These are phyloP conservation scores for Abrostola triplasia DNA, from an alignment of 2,888 invertebrate species.

Conservation along the genomic window DNA sequence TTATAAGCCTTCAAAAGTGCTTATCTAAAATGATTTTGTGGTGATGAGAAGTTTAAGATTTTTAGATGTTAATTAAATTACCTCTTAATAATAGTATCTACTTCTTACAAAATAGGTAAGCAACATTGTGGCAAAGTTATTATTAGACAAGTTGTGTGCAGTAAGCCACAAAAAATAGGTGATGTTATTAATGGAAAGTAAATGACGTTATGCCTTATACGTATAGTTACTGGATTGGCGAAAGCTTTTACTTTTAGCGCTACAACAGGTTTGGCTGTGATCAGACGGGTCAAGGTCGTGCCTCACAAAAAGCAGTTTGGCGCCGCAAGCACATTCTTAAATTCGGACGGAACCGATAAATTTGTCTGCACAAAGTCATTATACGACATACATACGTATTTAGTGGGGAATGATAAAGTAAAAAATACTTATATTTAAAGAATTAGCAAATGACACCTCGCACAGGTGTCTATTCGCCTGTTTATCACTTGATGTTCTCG, in stretches of 20 bases:
- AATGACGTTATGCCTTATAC: constrained; percentile 21
- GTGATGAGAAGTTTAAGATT: too few species aligned
- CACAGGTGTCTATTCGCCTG: constrained; percentile 66
- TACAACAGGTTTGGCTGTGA: constrained; percentile 77
- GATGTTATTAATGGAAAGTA: constrained; percentile 20
- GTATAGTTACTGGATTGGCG: constrained; percentile 67
- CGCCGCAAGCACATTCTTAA: constrained; percentile 73
- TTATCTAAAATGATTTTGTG: too few species aligned
- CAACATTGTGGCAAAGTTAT: neutral
- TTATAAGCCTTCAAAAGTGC: too few species aligned
- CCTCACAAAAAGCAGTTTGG: constrained; percentile 76
- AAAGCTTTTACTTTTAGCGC: constrained; percentile 83
- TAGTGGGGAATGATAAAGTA: constrained; percentile 54
- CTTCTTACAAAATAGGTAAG: too few species aligned
- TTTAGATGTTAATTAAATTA: too few species aligned
- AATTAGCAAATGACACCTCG: constrained; percentile 46
- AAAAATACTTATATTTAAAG: constrained; percentile 67
- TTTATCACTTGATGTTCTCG: constrained; percentile 60
- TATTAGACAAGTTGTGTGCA: neutral
- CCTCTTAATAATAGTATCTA: too few species aligned
- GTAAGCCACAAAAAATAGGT: constrained; percentile 11
- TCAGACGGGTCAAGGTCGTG: constrained; percentile 81
- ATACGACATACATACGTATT: constrained; percentile 54
- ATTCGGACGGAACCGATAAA: constrained; percentile 72
- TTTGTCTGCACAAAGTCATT: constrained; percentile 67